Evolutionary conservation across 2,888 invertebrate genomes (phyloP).

Genomic region (Campopleginae sp.): DNA sequence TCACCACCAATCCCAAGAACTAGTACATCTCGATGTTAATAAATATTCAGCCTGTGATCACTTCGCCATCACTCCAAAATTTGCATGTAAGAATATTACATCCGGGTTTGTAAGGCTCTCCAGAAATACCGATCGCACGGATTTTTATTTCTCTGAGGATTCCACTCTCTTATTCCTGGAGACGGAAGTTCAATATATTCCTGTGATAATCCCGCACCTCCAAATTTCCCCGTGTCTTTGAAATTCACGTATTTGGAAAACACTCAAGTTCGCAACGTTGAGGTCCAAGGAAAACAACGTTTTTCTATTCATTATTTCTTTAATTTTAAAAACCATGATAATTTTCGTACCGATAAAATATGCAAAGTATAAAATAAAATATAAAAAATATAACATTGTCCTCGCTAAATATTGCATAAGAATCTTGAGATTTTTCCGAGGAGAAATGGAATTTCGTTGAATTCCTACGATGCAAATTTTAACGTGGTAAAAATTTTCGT

Average conservation of each 20-base stretch:
- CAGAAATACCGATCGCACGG: slow-evolving; percentile 23
- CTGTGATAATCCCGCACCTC: slow-evolving; percentile 1
- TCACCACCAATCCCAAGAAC: slow-evolving; percentile 43
- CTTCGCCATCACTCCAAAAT: slow-evolving; percentile 46
- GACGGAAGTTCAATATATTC: neutral
- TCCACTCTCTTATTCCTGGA: slow-evolving; percentile 6
- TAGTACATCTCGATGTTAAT: slow-evolving; percentile 68
- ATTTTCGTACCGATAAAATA: too few relatives aligned
- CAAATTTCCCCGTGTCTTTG: slow-evolving; percentile 3
- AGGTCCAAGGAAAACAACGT: too few relatives aligned
- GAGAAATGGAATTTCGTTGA: too few relatives aligned
- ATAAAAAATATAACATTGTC: too few relatives aligned
- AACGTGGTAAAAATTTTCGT: too few relatives aligned
- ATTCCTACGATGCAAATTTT: too few relatives aligned
- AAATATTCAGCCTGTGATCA: slow-evolving; percentile 74
- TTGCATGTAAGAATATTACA: slow-evolving; percentile 69
- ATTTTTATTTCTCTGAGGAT: slow-evolving; percentile 69
- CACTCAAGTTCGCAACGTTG: too few relatives aligned
- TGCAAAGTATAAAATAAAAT: too few relatives aligned
- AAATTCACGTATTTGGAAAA: neutral
- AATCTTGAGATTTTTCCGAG: too few relatives aligned
- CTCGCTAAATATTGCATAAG: too few relatives aligned
- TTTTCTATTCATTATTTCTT: too few relatives aligned
- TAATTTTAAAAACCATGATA: too few relatives aligned
- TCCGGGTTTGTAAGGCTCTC: slow-evolving; percentile 1